These are phyloP conservation scores for Gallinago media DNA, from an alignment of 2,113 vertebrate species.

Conservation along the genomic window DNA sequence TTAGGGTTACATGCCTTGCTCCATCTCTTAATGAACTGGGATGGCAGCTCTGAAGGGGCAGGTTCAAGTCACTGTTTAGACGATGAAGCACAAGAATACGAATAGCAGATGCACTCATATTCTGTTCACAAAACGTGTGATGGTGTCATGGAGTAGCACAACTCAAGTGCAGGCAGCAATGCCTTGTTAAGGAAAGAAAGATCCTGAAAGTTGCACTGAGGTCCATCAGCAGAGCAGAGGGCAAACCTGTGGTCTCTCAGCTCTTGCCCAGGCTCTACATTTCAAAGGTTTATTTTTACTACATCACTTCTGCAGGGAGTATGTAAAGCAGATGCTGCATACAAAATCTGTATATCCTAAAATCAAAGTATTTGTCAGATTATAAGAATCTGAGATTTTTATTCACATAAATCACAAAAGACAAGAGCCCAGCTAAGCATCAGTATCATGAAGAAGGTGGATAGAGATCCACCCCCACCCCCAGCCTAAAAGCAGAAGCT, in stretches of 20 bases:
- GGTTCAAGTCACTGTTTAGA: neutral
- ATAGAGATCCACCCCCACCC: fast-evolving
- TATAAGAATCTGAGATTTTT: neutral
- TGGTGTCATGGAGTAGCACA: neutral
- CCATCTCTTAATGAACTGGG: neutral
- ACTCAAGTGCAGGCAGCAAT: neutral
- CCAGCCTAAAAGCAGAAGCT: neutral
- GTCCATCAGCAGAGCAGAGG: neutral
- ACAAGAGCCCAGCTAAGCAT: neutral
- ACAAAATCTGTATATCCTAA: neutral
- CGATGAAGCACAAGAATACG: neutral
- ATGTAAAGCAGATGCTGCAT: neutral
- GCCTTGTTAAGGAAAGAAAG: neutral
- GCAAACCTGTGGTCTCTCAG: neutral
- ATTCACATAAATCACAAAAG: neutral
- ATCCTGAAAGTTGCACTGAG: neutral
- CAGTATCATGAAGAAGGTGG: neutral
- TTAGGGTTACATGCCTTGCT: neutral
- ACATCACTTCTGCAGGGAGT: neutral
- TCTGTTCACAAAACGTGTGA: neutral
- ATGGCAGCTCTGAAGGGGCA: neutral
- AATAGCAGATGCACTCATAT: neutral
- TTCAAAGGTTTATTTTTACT: neutral
- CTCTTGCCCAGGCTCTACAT: neutral
- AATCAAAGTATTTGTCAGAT: neutral